A percentile compares a stretch with the other conserved stretches of the same genome.
These are phyloP conservation scores for Tetragonula carbonaria DNA, from an alignment of 2,888 invertebrate genomes.

Conservation along the genomic window DNA sequence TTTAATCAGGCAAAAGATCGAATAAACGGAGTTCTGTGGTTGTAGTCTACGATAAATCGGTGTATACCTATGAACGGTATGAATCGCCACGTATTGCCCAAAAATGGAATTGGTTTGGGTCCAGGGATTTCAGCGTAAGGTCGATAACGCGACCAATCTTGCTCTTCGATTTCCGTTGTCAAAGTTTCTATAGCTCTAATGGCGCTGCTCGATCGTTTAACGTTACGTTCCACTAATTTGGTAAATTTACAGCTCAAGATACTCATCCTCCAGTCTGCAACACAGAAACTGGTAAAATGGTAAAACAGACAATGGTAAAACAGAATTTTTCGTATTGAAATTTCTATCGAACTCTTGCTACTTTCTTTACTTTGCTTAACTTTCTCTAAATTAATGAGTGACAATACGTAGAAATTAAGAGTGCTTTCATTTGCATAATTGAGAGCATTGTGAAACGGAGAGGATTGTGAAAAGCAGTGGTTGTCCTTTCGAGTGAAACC, in stretches of 20 bases:
- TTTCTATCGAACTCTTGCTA: not conserved
- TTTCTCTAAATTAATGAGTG: not conserved
- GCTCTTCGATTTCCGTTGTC: conserved; percentile 41
- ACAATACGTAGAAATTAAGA: not conserved
- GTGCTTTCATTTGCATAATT: not conserved
- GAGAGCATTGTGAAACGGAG: not conserved
- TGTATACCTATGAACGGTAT: conserved; percentile 88
- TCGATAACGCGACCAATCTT: conserved; percentile 51
- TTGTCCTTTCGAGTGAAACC: conserved; percentile 28
- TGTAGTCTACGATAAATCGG: not conserved
- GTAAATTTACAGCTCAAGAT: conserved; percentile 8
- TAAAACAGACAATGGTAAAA: no score
- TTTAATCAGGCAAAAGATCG: no score
- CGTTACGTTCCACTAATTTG: not conserved
- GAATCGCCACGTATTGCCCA: conserved; percentile 93
- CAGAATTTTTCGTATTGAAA: not conserved
- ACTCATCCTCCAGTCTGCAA: conserved; percentile 42
- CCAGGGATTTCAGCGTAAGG: conserved; percentile 90
- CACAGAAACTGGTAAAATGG: not conserved
- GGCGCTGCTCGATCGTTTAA: not conserved
- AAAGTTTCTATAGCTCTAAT: conserved; percentile 50
- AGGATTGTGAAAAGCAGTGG: not conserved
- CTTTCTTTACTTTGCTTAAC: not conserved
- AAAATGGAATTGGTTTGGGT: conserved; percentile 89
- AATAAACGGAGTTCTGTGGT: no score